Percentiles rank a stretch among this genome's conserved stretches.
phyloP scores from a whole-genome alignment of 53 echinoderm and acorn worm genomes.

The Crossaster papposus region DNA sequence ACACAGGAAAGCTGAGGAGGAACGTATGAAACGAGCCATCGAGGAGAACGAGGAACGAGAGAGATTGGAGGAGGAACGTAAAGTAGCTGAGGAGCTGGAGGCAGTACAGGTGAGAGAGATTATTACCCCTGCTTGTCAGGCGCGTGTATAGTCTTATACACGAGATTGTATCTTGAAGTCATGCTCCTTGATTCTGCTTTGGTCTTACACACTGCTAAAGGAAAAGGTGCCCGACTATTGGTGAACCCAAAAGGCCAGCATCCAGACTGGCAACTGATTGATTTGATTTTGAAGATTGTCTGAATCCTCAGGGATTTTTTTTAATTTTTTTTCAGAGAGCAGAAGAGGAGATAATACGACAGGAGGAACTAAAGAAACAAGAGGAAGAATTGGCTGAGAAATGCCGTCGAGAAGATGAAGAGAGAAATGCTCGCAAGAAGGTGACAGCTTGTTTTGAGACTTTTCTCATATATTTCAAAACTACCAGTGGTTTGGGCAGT shows the following conservation, averaged over 20 bases:
- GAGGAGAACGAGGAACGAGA: constrained; percentile 74
- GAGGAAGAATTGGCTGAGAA: constrained; percentile 83
- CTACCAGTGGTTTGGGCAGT: no score
- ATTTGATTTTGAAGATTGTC: background rate
- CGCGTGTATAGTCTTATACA: background rate
- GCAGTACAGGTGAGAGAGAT: constrained; percentile 42
- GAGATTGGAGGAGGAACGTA: constrained; percentile 77
- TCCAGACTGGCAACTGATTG: background rate
- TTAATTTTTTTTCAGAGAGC: constrained; percentile 66
- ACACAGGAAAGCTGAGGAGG: constrained; percentile 79
- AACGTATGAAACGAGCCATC: constrained; percentile 75
- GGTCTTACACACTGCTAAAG: background rate
- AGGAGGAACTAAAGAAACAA: constrained; percentile 74
- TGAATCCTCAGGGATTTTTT: no score
- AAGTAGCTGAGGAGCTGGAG: constrained; percentile 54
- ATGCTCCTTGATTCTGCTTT: background rate
- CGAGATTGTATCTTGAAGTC: background rate
- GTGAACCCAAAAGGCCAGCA: no score
- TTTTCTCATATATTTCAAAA: no score
- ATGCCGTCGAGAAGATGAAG: constrained; percentile 87
- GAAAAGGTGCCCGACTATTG: no score
- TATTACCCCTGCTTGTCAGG: background rate
- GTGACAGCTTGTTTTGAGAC: constrained; percentile 33
- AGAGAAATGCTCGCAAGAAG: constrained; percentile 91
- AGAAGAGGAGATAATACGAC: constrained; percentile 85